phyloP scores from a whole-genome alignment of 2,888 invertebrate genomes.

The Ormyrus nitidulus region DNA sequence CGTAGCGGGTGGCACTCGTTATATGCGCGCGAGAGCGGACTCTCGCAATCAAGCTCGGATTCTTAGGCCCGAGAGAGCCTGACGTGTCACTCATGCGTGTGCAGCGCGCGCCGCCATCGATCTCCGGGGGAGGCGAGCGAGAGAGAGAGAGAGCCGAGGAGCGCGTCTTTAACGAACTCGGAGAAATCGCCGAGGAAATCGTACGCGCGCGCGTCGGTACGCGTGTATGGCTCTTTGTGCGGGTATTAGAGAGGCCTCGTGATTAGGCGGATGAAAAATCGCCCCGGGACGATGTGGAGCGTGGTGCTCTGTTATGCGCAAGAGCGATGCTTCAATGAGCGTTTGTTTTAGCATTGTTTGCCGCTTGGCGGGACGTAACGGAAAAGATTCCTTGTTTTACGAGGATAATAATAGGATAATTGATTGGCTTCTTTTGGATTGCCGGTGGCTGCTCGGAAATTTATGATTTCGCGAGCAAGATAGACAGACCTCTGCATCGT shows the following conservation, averaged over 20 bases:
- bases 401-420: constrained; percentile 17
- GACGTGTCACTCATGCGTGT: constrained; percentile 72
- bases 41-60: too few relatives aligned
- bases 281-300: constrained; percentile 12
- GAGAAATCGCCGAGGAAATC: background rate
- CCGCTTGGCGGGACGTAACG: constrained; percentile 9
- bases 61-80: constrained; percentile 62
- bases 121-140: constrained; percentile 29
- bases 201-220: background rate
- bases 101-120: constrained; percentile 67
- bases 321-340: constrained; percentile 4
- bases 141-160: too few relatives aligned
- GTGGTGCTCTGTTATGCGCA: background rate
- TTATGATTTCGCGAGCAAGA: too few relatives aligned
- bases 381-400: constrained; percentile 8
- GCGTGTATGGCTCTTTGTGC: background rate
- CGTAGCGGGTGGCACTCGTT: constrained; percentile 73
- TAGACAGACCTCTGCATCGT: too few relatives aligned
- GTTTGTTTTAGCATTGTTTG: constrained; percentile 28
- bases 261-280: constrained; percentile 48
- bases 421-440: background rate
- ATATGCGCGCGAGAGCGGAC: constrained; percentile 55
- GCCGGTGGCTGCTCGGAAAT: too few relatives aligned
- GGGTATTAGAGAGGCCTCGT: background rate
- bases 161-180: background rate